A percentile compares a stretch with the other conserved stretches of the same genome.
Conservation (phyloP, 2,797 vertebrate genomes). For the Leucoraja ocellata region DNA sequence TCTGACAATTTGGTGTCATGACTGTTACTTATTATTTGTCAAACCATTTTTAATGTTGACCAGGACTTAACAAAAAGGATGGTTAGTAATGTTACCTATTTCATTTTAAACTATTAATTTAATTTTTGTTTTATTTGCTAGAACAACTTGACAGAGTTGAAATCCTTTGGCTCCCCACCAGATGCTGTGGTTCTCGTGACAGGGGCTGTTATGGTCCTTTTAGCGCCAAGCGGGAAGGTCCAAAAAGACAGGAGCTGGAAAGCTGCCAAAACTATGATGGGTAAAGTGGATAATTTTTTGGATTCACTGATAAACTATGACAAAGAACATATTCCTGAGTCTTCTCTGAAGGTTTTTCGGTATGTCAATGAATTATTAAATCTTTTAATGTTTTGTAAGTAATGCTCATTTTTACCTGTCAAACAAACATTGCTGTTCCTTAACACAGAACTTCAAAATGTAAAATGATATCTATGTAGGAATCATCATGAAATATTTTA, state of each 20-base stretch:
- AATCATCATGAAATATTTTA: not conserved
- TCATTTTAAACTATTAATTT: not conserved
- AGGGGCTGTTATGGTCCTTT: constrained; percentile 60
- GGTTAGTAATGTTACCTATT: not conserved
- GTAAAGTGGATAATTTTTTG: constrained; percentile 60
- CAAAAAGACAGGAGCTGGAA: constrained; percentile 65
- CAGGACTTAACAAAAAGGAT: not conserved
- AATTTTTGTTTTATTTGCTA: constrained; percentile 35
- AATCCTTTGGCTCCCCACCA: constrained; percentile 61
- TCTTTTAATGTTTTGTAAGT: not conserved
- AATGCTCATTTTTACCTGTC: not conserved
- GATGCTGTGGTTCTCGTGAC: constrained; percentile 60
- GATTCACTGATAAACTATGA: constrained; percentile 58
- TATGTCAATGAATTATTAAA: constrained; percentile 44
- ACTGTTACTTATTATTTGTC: no score
- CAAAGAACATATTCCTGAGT: constrained; percentile 61
- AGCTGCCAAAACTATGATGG: constrained; percentile 62
- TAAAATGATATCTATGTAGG: not conserved
- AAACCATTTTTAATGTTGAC: no score
- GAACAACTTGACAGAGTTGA: constrained; percentile 64
- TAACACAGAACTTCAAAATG: not conserved
- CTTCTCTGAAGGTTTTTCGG: constrained; percentile 60
- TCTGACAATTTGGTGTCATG: not conserved
- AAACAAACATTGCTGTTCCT: not conserved
- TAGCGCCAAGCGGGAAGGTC: constrained; percentile 54